phyloP scores from a whole-genome alignment of 2,888 invertebrate genomes.

The Andrena camellia region DNA sequence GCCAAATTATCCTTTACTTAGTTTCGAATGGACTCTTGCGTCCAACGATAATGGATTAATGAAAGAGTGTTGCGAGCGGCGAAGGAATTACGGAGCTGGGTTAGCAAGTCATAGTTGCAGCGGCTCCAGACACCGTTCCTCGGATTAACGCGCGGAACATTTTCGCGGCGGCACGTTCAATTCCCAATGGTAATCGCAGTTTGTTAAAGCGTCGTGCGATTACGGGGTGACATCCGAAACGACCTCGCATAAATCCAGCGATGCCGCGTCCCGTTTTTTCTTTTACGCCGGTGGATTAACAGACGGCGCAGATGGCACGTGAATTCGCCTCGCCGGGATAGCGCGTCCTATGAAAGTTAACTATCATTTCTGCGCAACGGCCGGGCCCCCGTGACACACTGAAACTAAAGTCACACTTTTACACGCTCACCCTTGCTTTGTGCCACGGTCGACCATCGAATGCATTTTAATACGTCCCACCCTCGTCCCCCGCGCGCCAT shows the following conservation, averaged over 20 bases:
- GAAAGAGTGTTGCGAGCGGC: background rate
- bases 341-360: slow-evolving; percentile 37
- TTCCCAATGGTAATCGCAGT: slow-evolving; percentile 1
- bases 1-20: slow-evolving; percentile 37
- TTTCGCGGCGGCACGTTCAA: slow-evolving; percentile 1
- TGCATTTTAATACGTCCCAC: slow-evolving; percentile 75
- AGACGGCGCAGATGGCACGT: slow-evolving; percentile 65
- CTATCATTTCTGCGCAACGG: slow-evolving; percentile 19
- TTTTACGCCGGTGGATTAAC: slow-evolving; percentile 24
- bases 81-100: background rate
- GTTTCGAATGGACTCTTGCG: background rate
- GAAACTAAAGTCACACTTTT: slow-evolving; percentile 59
- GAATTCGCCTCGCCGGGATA: slow-evolving; percentile 49
- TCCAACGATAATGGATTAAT: background rate
- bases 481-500: slow-evolving; percentile 60
- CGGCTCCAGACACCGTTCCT: background rate
- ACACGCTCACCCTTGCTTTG: slow-evolving; percentile 53
- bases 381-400: slow-evolving; percentile 46
- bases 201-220: background rate
- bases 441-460: slow-evolving; percentile 32
- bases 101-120: no score
- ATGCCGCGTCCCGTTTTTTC: background rate
- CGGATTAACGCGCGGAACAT: background rate
- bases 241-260: background rate
- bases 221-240: background rate